phyloP scores from a whole-genome alignment of 2,888 invertebrate species.

The Tanypteryx hageni region DNA sequence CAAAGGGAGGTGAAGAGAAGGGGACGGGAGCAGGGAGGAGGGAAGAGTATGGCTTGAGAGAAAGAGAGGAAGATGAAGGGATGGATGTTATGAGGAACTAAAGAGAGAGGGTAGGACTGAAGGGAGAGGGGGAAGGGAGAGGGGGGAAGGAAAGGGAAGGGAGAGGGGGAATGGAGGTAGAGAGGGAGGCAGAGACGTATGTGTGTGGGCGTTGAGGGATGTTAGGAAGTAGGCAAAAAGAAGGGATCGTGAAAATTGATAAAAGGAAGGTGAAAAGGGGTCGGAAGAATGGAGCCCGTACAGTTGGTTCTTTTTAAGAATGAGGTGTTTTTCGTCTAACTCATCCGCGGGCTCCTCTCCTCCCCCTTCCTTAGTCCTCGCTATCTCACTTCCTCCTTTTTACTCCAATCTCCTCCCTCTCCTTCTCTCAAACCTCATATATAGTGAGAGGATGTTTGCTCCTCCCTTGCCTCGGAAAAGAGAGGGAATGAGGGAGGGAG shows the following conservation, averaged over 20 bases:
- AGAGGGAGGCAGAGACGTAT: too few relatives aligned
- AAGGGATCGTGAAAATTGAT: background rate
- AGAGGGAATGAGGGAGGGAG: background rate
- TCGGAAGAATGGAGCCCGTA: too few relatives aligned
- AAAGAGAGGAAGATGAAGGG: background rate
- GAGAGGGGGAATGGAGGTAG: too few relatives aligned
- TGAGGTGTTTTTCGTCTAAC: too few relatives aligned
- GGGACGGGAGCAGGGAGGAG: background rate
- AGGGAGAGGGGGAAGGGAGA: background rate
- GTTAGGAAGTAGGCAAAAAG: background rate
- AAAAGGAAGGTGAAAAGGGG: background rate
- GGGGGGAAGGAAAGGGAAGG: background rate
- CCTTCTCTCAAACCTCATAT: constrained; percentile 56
- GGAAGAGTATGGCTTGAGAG: background rate
- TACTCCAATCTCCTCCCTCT: background rate
- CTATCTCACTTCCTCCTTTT: too few relatives aligned
- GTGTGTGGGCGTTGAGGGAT: background rate
- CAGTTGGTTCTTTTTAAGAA: too few relatives aligned
- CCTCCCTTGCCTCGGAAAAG: background rate
- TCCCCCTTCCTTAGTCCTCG: too few relatives aligned
- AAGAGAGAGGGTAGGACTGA: background rate
- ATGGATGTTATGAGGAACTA: background rate
- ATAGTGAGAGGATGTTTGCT: background rate
- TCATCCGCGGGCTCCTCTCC: background rate
- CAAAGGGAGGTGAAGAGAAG: background rate